Evolutionary conservation across 2,888 invertebrate species (phyloP).

Genomic region (Lasioglossum marginatum): DNA sequence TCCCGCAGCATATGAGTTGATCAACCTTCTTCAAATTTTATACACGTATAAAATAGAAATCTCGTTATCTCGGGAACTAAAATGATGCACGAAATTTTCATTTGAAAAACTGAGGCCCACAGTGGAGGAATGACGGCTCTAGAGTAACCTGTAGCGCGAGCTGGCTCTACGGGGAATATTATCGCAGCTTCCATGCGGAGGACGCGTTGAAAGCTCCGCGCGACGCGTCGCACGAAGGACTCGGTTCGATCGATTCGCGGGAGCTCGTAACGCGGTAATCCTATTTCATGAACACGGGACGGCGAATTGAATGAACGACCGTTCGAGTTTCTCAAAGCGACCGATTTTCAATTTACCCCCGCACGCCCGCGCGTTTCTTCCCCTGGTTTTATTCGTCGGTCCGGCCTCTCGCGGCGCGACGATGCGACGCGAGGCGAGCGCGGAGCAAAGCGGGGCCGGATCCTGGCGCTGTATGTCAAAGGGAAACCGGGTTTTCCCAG

Average conservation of each 20-base stretch:
- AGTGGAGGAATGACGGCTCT: not conserved
- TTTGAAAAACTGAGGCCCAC: not conserved
- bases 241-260: slow-evolving; percentile 27
- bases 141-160: not conserved
- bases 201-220: slow-evolving; percentile 1
- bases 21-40: not conserved
- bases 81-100: not conserved
- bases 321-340: slow-evolving; percentile 50
- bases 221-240: not conserved
- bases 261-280: slow-evolving; percentile 21
- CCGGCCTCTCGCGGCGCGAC: not conserved
- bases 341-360: slow-evolving; percentile 39
- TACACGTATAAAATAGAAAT: not conserved
- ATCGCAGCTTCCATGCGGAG: not conserved
- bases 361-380: not conserved
- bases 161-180: not conserved
- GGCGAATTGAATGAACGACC: slow-evolving; percentile 27
- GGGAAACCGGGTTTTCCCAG: slow-evolving; percentile 12
- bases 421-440: not conserved
- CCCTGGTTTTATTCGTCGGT: slow-evolving; percentile 5
- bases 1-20: not conserved
- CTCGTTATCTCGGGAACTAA: not conserved
- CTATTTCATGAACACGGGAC: slow-evolving; percentile 20
- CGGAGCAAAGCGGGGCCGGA: not conserved
- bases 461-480: slow-evolving; percentile 26